Evolutionary conservation across 2,888 invertebrate species (phyloP).

Genomic region (Platynereis dumerilii): DNA sequence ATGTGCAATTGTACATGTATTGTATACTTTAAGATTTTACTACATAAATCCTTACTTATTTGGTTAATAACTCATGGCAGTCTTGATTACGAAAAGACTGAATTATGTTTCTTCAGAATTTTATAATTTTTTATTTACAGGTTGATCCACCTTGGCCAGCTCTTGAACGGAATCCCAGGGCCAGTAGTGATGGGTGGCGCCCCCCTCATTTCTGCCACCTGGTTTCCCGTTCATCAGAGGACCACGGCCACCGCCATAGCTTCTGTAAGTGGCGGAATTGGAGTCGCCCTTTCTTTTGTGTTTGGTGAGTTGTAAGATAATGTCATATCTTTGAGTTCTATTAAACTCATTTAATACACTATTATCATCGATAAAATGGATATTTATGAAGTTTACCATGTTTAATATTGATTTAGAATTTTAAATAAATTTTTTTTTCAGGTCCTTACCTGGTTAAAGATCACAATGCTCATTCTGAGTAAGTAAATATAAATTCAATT

Average conservation of each 20-base stretch:
- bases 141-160: slow-evolving; percentile 56
- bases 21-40: no score
- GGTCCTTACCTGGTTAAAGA: no score
- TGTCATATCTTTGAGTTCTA: neutral
- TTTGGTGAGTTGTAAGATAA: slow-evolving; percentile 42
- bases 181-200: slow-evolving; percentile 63
- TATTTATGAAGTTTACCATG: neutral
- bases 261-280: slow-evolving; percentile 38
- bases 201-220: slow-evolving; percentile 62
- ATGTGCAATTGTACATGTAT: no score
- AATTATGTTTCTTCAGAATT: no score
- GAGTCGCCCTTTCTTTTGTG: slow-evolving; percentile 50
- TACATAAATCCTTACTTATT: no score
- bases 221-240: slow-evolving; percentile 65
- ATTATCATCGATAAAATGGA: neutral
- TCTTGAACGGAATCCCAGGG: slow-evolving; percentile 63
- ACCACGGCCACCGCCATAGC: slow-evolving; percentile 57
- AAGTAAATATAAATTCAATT: no score
- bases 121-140: slow-evolving; percentile 32
- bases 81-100: no score
- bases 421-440: no score
- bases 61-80: no score
- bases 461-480: no score
- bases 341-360: no score
- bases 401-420: no score